phyloP scores from a whole-genome alignment of 2,888 invertebrate species.

The Rhabditoides inermis region DNA sequence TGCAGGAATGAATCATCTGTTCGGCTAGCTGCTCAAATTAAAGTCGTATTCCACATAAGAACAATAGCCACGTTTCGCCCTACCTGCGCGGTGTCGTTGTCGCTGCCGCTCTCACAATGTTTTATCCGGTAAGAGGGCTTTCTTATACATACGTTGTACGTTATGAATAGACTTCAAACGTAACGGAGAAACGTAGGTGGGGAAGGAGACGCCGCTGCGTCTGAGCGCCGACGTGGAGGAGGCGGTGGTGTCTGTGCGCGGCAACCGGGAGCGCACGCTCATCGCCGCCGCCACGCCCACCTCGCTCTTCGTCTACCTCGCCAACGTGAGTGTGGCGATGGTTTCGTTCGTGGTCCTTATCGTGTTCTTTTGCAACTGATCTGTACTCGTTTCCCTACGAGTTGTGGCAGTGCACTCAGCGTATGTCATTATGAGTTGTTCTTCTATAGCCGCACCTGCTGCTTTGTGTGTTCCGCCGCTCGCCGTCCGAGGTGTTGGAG shows the following conservation, averaged over 20 bases:
- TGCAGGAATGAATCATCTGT: too few species aligned
- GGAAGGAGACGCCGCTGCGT: slow-evolving; percentile 18
- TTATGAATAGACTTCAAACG: slow-evolving; percentile 8
- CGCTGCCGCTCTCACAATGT: too few species aligned
- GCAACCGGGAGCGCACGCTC: slow-evolving; percentile 44
- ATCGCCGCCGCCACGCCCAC: slow-evolving; percentile 33
- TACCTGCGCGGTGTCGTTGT: too few species aligned
- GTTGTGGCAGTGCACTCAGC: background rate
- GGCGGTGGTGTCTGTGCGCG: slow-evolving; percentile 22
- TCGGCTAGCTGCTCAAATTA: too few species aligned
- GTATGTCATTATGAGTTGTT: too few species aligned
- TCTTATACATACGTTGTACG: background rate
- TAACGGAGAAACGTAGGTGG: too few species aligned
- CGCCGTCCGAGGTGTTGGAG: slow-evolving; percentile 32
- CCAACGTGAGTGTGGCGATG: slow-evolving; percentile 29
- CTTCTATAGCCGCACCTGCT: slow-evolving; percentile 43
- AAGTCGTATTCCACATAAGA: too few species aligned
- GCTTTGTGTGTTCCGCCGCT: slow-evolving; percentile 30
- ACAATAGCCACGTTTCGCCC: too few species aligned
- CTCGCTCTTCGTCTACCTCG: slow-evolving; percentile 38
- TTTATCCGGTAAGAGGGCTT: slow-evolving; percentile 18
- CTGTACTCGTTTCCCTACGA: background rate
- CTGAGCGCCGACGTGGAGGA: slow-evolving; percentile 5
- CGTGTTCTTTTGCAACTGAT: background rate
- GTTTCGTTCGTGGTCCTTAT: background rate